Base-by-base conservation (phyloP, 1,140 invertebrate species). In the Rhagoletis zephyria region DNA sequence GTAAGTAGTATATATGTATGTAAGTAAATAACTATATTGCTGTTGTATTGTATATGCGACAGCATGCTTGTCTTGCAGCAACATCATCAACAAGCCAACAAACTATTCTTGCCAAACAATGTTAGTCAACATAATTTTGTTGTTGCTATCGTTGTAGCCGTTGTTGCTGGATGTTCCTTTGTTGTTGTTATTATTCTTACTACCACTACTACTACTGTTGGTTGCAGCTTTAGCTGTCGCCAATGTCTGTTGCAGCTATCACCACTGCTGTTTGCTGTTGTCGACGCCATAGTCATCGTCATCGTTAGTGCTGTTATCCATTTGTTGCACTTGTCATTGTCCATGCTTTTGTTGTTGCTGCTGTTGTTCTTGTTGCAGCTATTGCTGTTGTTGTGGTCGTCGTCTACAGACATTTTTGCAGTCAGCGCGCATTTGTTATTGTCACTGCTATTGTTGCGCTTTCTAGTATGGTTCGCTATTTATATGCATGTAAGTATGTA, bases 221-320 rank as follows among this genome's bases (percentile, higher is more conserved):
- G 9, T 12, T 70, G 65, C 65, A 14, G 65, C 30, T 42, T 70
- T 70, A 40, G 12, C 14, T 74, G 67, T 74, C 67, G 67, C 67
- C 67, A 74, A 74, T 74, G 67, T 40, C 67, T 74, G 42, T 74
- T 74, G 67, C 67, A 48, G 67, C 67, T 48, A 48, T 48, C 67
- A 48, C 14, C 67, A 74, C 42, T 45, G 67, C 14, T 74, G 45
- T 74, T 74, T 30, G 30, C 30, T 30, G 30, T 30, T 30, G 30
- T 30, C 30, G 30, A 30, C 30, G 30, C 30, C 30, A 30, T 30
- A 30, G 42, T 74, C 40, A 12, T 74, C 67, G 45, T 74, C 42
- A 48, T 14, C 42, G 10, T 12, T 42, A 74, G 14, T 16, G 14
- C 12, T 74, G 67, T 70, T 48, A 4, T 48, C 5, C 40, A 56